Percentiles rank a stretch among this genome's conserved stretches.
Evolutionary conservation across 1,140 invertebrate genomes (phyloP).

Genomic region (Ericerus pela): DNA sequence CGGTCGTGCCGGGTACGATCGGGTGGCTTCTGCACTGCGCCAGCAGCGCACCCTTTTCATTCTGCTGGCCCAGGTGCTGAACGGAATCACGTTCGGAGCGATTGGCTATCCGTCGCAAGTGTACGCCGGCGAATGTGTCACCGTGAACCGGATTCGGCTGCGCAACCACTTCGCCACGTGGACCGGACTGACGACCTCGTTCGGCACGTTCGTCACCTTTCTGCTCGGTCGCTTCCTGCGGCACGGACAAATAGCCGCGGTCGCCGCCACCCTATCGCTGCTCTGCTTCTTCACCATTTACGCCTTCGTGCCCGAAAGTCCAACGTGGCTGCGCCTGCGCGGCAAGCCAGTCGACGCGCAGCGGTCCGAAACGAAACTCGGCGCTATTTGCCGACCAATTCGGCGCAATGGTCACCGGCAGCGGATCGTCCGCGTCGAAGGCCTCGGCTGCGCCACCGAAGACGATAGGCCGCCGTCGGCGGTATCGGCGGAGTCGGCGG

Average conservation of each 20-base stretch:
- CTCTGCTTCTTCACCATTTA: slow-evolving; percentile 36
- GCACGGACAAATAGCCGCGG: slow-evolving; percentile 42
- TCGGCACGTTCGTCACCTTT: slow-evolving; percentile 43
- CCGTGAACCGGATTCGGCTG: slow-evolving; percentile 29
- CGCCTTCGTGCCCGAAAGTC: slow-evolving; percentile 49
- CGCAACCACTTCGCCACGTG: slow-evolving; percentile 41
- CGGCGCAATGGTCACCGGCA: slow-evolving; percentile 24
- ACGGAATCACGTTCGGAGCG: slow-evolving; percentile 40
- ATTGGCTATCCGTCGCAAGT: slow-evolving; percentile 43
- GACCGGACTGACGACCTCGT: slow-evolving; percentile 40
- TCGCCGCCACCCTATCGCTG: slow-evolving; percentile 42
- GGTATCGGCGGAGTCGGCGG: too few relatives aligned
- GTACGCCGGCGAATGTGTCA: slow-evolving; percentile 44
- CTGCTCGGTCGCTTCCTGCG: too few relatives aligned
- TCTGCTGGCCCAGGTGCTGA: slow-evolving; percentile 41
- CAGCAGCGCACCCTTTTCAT: slow-evolving; percentile 26
- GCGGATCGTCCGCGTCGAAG: too few relatives aligned
- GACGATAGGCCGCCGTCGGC: background rate
- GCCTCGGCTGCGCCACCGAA: too few relatives aligned
- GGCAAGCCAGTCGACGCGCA: slow-evolving; percentile 39
- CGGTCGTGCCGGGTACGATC: slow-evolving; percentile 36
- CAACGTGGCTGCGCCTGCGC: slow-evolving; percentile 45
- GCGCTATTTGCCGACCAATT: slow-evolving; percentile 35
- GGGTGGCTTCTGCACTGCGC: slow-evolving; percentile 40
- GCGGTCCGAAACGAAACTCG: slow-evolving; percentile 35